Base-by-base conservation (phyloP, 2,888 invertebrate species). In the Drosophila differens region DNA sequence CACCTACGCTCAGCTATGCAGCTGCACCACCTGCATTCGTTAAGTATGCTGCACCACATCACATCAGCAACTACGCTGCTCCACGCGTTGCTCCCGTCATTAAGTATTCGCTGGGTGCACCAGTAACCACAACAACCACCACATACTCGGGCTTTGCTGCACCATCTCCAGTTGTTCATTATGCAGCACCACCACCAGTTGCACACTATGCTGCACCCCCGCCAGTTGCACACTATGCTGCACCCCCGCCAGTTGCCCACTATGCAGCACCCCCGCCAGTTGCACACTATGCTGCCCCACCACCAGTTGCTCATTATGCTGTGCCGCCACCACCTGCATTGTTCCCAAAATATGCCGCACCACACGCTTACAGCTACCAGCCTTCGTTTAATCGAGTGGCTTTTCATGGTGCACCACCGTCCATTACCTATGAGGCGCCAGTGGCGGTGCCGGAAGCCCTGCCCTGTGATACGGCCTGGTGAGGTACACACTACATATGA, bases 101-200 rank as follows among this genome's bases (percentile, higher is more conserved):
- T 19, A 86, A 83, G 52, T 86, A 89, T 59, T 76, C 86, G 14
- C 52, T 86, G 10, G 85, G 85, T 1, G 28, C 83, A 10, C 85
- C 85, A 4, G 86, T 86, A 6, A 86, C 85, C 52, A 86, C 90
- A 7, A 86, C 85, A 4, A 86, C 85, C 12, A 86, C 89, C 0
- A 90, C 87, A 0, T 90, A 89, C 41, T 7, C 76, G 0, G 89
- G 89, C 9, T 90, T 81, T 47, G 83, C 87, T 9, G 73, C 81
- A n/a, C 44, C 71, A 32, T 2, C 47, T 1, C 59, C 72, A 14
- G 51, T 60, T 16, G 47, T 62, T 10, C 66, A 71, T 14, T 71
- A 67, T 12, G 37, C 57, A 30, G 52, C 72, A 25, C 32, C 47
- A 41, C 0, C 70, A 33, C 61, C 64, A 25, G 58, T 70, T 1